Conservation (phyloP, 2,888 invertebrate species). For the Tipula vernalis region DNA sequence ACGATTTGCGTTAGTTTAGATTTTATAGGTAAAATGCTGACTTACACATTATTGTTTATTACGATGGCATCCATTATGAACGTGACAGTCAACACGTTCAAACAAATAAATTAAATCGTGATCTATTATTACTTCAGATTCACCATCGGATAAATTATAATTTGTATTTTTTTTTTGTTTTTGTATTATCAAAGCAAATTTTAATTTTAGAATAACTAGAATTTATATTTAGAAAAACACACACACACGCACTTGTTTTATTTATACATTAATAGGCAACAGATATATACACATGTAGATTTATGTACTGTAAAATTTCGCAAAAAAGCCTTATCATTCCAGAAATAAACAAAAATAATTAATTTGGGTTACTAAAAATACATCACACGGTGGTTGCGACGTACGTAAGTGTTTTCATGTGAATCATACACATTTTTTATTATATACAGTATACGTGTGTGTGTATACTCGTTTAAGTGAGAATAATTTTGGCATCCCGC, state of each 20-base stretch:
- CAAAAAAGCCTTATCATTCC: background rate
- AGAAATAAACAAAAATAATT: background rate
- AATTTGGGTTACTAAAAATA: background rate
- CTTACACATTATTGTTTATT: too few relatives aligned
- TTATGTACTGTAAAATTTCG: background rate
- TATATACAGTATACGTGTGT: background rate
- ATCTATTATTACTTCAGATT: background rate
- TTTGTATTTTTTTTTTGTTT: background rate
- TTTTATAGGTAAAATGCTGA: too few relatives aligned
- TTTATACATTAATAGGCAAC: background rate
- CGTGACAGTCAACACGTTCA: background rate
- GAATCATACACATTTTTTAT: background rate
- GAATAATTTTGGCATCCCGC: too few relatives aligned
- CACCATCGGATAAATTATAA: background rate
- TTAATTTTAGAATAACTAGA: background rate
- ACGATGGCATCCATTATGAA: background rate
- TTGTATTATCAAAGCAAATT: background rate
- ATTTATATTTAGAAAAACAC: background rate
- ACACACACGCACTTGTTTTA: background rate
- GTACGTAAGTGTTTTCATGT: background rate
- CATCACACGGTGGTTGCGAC: background rate
- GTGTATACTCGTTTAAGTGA: too few relatives aligned
- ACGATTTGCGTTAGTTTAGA: too few relatives aligned
- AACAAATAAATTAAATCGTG: background rate
- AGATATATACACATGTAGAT: background rate